Conservation (phyloP, 2,888 invertebrate species). For the Ommatoiulus sabulosus region DNA sequence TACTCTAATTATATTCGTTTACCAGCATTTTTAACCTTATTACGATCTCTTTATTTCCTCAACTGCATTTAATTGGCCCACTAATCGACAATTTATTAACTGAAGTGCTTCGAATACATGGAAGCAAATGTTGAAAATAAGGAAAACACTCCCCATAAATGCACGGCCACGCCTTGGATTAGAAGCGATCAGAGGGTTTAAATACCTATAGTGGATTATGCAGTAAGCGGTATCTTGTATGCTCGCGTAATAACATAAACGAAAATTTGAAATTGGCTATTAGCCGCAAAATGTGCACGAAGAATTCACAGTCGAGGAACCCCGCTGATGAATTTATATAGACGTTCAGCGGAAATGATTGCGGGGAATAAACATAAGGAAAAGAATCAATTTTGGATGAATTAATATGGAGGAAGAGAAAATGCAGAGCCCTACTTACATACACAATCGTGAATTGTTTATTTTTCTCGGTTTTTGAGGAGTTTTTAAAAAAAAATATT, state of each 20-base stretch:
- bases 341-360: conserved; percentile 24
- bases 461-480: neutral
- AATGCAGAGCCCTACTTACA: neutral
- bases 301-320: conserved; percentile 11
- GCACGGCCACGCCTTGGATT: neutral
- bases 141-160: neutral
- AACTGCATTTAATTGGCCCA: conserved; percentile 26
- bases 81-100: conserved; percentile 24
- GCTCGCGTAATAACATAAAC: neutral
- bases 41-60: neutral
- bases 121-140: neutral
- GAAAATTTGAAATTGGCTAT: conserved; percentile 23
- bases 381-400: neutral
- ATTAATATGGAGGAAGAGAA: neutral
- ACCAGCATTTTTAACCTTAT: neutral
- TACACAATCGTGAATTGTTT: neutral
- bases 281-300: conserved; percentile 28
- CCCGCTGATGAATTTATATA: neutral
- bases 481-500: neutral
- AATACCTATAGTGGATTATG: neutral
- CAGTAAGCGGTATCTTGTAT: neutral
- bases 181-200: neutral
- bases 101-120: neutral
- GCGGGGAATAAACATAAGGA: neutral
- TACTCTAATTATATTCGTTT: neutral